Base-by-base conservation (phyloP, 2,888 invertebrate species). In the Plagiodera versicolora region DNA sequence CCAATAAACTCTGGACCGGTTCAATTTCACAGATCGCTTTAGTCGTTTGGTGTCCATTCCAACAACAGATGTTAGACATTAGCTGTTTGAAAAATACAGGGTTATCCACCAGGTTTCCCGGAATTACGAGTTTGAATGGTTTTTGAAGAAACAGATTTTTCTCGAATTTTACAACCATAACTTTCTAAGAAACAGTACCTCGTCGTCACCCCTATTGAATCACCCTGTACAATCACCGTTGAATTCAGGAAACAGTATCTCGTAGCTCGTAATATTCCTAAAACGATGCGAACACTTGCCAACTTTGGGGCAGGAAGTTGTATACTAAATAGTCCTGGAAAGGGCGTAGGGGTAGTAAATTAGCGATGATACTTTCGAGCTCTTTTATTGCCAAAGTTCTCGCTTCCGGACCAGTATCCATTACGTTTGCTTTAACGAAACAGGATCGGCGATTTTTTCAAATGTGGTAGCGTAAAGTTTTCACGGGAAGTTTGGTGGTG, bases 331-430 rank as follows among this genome's bases (percentile, higher is more conserved):
- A 32, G 32, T 10, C 11, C 32, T 4, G 32, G 1, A n/a, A 4
- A n/a, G 39, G 39, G 14, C 14, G 58, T 55, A 56, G 44, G 49
- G 56, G 59, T 50, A 63, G 57, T 65, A 65, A 65, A 65, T 65
- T 61, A 63, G 61, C 57, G 63, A 63, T 59, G 59, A 55, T 56
- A 48, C 58, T 60, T 55, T 56, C 30, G 49, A 52, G 48, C 56
- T 50, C 57, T 63, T 65, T 65, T 65, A 65, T 61, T 61, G 59
- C 59, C 46, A 35, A 59, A 63, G 59, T 63, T 63, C 61, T 54
- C 46, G 49, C 55, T 53, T 61, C 63, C 8, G 32, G 32, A 32
- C 10, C 8, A 10, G 5, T 32, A 32, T 39, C 39, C 39, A 39
- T 39, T 49, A 30, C 20, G 16, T 49, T 19, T 19, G 20, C 2